Percentiles rank a stretch among this genome's conserved stretches.
phyloP scores from a whole-genome alignment of 2,113 vertebrate genomes.

The Philantomba maxwellii region DNA sequence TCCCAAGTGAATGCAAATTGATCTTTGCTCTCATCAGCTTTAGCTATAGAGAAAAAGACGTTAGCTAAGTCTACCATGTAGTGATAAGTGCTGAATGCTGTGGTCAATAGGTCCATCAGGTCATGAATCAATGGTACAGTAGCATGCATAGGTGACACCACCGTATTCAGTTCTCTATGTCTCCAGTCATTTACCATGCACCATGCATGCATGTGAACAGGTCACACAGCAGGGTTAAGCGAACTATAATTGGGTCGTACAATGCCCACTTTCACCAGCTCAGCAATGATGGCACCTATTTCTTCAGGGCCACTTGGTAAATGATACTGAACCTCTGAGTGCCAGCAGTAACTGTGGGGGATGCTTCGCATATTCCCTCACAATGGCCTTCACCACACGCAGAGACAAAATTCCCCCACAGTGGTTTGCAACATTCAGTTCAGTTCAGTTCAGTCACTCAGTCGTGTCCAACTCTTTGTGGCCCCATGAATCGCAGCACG shows the following conservation, averaged over 20 bases:
- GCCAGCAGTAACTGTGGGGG: not conserved
- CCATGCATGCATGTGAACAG: not conserved
- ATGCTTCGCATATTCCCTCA: not conserved
- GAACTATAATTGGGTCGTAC: accelerated
- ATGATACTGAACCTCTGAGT: not conserved
- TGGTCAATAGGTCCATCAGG: not conserved
- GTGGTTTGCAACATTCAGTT: not conserved
- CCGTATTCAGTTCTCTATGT: not conserved
- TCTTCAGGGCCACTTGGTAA: not conserved
- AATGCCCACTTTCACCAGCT: not conserved
- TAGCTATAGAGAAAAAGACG: not conserved
- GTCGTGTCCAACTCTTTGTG: no score
- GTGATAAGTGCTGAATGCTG: not conserved
- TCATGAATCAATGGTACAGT: not conserved
- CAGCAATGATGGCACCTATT: not conserved
- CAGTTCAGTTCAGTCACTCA: no score
- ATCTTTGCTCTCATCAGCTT: not conserved
- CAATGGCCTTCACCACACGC: not conserved
- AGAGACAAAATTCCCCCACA: not conserved
- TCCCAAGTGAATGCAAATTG: not conserved
- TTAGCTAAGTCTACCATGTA: not conserved
- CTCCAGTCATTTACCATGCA: not conserved
- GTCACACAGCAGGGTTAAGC: not conserved
- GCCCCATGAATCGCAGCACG: no score
- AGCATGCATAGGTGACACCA: not conserved